phyloP scores from a whole-genome alignment of 1,140 invertebrate genomes.

The Heliconius congener region DNA sequence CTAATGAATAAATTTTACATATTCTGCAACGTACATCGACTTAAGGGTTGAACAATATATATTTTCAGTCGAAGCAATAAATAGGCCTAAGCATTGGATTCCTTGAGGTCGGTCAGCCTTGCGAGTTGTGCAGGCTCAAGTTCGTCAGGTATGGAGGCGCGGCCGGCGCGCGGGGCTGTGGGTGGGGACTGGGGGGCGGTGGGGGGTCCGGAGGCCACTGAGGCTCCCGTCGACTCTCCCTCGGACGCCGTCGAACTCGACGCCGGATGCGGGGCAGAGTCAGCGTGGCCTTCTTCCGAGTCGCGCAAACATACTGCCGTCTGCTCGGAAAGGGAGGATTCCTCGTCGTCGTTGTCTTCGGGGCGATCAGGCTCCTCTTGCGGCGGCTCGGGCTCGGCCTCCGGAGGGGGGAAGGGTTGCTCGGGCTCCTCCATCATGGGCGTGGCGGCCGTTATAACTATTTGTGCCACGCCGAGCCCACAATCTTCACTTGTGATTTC shows the following conservation, averaged over 20 bases:
- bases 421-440: constrained; percentile 92
- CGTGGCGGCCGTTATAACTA: constrained; percentile 93
- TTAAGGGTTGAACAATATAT: not conserved
- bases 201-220: constrained; percentile 61
- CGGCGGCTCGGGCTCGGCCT: constrained; percentile 74
- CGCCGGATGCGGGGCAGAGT: constrained; percentile 61
- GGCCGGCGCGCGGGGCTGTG: constrained; percentile 86
- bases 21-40: not conserved
- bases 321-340: constrained; percentile 70
- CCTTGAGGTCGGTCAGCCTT: constrained; percentile 91
- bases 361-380: constrained; percentile 47
- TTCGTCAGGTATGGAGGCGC: constrained; percentile 91
- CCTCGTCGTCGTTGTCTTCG: constrained; percentile 67
- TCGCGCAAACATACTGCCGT: constrained; percentile 67
- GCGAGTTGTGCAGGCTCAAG: constrained; percentile 92
- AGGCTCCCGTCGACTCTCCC: constrained; percentile 64
- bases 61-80: constrained; percentile 37
- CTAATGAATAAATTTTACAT: not conserved
- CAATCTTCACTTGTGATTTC: constrained; percentile 54
- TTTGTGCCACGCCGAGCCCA: constrained; percentile 90
- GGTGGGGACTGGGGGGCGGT: constrained; percentile 80
- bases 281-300: constrained; percentile 57
- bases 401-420: constrained; percentile 83
- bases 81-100: constrained; percentile 90
- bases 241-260: constrained; percentile 70